These are phyloP conservation scores for Miniopterus natalensis DNA, from an alignment of 2,113 vertebrate genomes.

Conservation along the genomic window DNA sequence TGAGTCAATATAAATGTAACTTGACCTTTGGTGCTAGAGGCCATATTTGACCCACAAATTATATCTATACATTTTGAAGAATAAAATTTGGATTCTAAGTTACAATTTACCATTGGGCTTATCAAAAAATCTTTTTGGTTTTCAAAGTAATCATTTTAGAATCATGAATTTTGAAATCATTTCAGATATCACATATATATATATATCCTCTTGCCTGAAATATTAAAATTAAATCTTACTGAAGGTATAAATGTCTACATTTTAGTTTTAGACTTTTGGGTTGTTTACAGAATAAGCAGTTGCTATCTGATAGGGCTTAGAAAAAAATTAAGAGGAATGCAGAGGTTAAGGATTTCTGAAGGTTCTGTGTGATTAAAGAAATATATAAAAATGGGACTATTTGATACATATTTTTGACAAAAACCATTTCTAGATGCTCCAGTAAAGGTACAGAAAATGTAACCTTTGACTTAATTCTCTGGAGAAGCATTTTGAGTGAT, in stretches of 20 bases:
- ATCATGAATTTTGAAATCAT: not conserved
- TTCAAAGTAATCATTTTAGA: not conserved
- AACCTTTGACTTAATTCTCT: slow-evolving; percentile 3
- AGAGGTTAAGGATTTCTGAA: not conserved
- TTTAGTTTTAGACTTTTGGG: not conserved
- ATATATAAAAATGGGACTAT: not conserved
- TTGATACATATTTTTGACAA: not conserved
- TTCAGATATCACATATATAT: not conserved
- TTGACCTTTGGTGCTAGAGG: not conserved
- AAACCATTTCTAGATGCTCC: not conserved
- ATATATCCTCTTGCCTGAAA: not conserved
- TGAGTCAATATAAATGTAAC: not conserved
- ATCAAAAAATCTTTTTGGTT: not conserved
- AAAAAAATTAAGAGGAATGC: slow-evolving; percentile 5
- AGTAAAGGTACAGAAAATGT: not conserved
- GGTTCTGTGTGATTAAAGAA: not conserved
- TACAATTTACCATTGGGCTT: not conserved
- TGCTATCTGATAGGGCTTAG: not conserved
- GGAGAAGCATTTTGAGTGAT: not conserved
- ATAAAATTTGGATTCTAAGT: not conserved
- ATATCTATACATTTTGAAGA: not conserved
- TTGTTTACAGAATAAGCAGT: not conserved
- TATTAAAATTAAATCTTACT: slow-evolving; percentile 3
- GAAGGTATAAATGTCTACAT: not conserved
- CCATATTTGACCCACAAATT: not conserved